Evolutionary conservation across 1,140 invertebrate species (phyloP).

Genomic region (Euschistus heros): DNA sequence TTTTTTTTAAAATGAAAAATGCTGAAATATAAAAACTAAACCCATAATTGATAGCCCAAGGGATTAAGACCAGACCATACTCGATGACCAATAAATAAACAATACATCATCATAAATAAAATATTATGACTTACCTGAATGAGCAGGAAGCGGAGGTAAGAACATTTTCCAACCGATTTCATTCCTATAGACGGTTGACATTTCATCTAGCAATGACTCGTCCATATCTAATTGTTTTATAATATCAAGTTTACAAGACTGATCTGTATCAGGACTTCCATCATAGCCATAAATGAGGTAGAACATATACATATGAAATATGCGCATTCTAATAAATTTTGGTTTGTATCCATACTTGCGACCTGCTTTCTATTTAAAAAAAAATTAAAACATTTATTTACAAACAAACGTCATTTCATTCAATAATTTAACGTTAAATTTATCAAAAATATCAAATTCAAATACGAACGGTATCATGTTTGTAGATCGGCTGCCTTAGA

Average conservation of each 20-base stretch:
- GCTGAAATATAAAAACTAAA: too few species aligned
- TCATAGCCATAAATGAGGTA: slow-evolving; percentile 54
- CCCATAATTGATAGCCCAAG: too few species aligned
- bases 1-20: too few species aligned
- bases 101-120: too few species aligned
- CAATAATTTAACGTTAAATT: background rate
- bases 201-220: slow-evolving; percentile 31
- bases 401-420: background rate
- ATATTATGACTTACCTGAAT: slow-evolving; percentile 40
- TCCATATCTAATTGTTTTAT: slow-evolving; percentile 9
- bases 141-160: slow-evolving; percentile 52
- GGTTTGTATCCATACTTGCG: slow-evolving; percentile 38
- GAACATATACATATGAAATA: slow-evolving; percentile 55
- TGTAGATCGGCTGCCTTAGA: background rate
- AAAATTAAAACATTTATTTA: background rate
- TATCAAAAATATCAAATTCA: background rate
- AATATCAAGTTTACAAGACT: slow-evolving; percentile 34
- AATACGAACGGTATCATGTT: slow-evolving; percentile 5
- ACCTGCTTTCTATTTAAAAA: background rate
- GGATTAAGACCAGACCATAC: too few species aligned
- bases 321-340: slow-evolving; percentile 55
- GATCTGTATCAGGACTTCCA: slow-evolving; percentile 32
- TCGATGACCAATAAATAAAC: too few species aligned
- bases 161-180: slow-evolving; percentile 62
- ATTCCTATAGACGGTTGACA: slow-evolving; percentile 40